These are phyloP conservation scores for Xiphophorus hellerii DNA, from an alignment of 2,113 vertebrate genomes.

Conservation along the genomic window DNA sequence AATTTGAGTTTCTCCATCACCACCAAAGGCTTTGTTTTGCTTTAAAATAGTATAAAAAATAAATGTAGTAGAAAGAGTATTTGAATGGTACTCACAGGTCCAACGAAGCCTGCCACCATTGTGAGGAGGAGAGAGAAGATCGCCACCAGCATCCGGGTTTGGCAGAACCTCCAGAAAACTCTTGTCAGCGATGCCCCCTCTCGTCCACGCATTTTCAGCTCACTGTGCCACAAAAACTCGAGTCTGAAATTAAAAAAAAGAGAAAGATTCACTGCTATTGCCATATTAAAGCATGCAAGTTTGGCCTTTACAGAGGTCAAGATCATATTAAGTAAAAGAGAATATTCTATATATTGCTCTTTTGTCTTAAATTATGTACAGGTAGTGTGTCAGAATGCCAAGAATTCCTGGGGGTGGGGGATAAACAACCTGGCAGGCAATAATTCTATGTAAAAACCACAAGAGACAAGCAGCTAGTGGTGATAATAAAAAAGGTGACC, in stretches of 20 bases:
- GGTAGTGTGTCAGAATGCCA: constrained; percentile 1
- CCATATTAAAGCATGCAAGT: constrained; percentile 6
- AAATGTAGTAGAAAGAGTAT: constrained; percentile 24
- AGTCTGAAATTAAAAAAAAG: constrained; percentile 68
- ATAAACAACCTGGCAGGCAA: constrained; percentile 23
- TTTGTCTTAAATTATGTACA: constrained; percentile 33
- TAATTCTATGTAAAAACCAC: constrained; percentile 12
- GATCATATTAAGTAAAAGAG: constrained; percentile 31
- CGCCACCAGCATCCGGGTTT: constrained; percentile 81
- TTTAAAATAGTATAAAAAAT: constrained; percentile 23
- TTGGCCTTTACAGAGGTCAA: constrained; percentile 21
- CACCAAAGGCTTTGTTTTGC: constrained; percentile 45
- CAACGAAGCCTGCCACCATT: constrained; percentile 81
- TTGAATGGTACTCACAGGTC: constrained; percentile 77
- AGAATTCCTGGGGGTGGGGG: constrained; percentile 5
- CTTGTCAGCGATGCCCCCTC: constrained; percentile 77
- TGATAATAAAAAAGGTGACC: constrained; percentile 62
- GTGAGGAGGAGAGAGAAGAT: constrained; percentile 80
- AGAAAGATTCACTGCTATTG: background rate
- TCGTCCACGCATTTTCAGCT: constrained; percentile 76
- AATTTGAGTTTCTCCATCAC: constrained; percentile 34
- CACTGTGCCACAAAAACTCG: constrained; percentile 81
- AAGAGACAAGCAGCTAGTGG: constrained; percentile 9
- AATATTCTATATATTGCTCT: background rate
- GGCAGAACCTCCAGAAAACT: constrained; percentile 85